Evolutionary conservation across 2,797 vertebrate species (phyloP), one percentile per base, ranked within the genome.

Genomic region (Mus minutoides): DNA sequence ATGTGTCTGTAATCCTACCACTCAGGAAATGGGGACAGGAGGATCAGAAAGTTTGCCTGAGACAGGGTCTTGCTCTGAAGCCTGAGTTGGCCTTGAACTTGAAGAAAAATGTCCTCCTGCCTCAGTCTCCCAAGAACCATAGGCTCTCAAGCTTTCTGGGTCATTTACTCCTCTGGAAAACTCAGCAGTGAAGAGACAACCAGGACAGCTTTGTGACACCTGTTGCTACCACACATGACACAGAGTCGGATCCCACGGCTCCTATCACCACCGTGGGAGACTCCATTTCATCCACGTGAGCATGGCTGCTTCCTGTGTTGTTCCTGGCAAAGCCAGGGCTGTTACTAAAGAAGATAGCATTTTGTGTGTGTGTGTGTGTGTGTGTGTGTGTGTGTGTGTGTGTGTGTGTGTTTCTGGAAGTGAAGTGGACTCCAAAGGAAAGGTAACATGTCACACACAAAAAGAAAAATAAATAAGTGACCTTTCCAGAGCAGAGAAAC

Each of bases 131-230:
- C 49, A 40, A 24, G n/a, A n/a, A 22, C 9, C 9, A 1, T 26
- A 54, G 49, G 46, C 46, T 12, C 49, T 64, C 29, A 6, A 21
- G 49, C 29, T 69, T 67, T 58, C 91, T 91, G 75, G 76, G 82
- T 93, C 62, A 4, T 49, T 87, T 88, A 56, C 58, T 96, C 78
- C 43, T 49, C 56, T 73, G 78, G 85, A 96, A 94, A 86, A 88
- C 54, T 75, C 86, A 34, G 31, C 64, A 71, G 40, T 67, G 29
- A 34, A 43, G 49, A 58, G 37, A n/a, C 14, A 14, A 10, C 26
- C 52, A 29, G 71, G 71, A 88, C n/a, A 75, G 60, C 60, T 26
- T 54, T 11, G 2, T 0, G 31, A 76, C n/a, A n/a, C 3, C 0
- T n/a, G 24, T 31, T 90, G 19, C 13, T 85, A 80, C 24, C 12